Evolutionary conservation across 1,140 invertebrate genomes (phyloP), one percentile per base, ranked within the genome.

Genomic region (Lasaia peninsularis): DNA sequence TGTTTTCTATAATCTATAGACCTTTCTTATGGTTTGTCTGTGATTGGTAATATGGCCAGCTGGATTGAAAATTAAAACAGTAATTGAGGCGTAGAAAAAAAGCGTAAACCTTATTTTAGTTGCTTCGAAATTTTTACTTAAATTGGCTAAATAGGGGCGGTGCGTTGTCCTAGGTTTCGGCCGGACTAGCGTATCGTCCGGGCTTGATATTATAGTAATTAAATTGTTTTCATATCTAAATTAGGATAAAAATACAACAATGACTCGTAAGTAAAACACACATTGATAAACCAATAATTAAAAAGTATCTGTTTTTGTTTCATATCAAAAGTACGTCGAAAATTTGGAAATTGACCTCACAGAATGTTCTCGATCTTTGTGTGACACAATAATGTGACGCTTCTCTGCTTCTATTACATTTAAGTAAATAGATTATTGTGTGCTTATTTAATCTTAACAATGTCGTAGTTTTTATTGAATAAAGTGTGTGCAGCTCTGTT

Each of bases 81-180:
- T 48, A 48, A 11, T 48, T 48, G 10, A 55, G 35, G 35, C 53
- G 35, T 44, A 44, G 28, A 9, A 40, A 18, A 28, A 58, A 57
- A 62, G 62, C 61, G 28, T 51, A 58, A 63, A 60, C 58, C 74
- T 83, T 73, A 67, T 76, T 79, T 82, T 79, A 78, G 69, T 82
- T 86, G 72, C 70, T 71, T 80, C 65, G 52, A 78, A 78, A 78
- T 69, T 76, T 78, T 61, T 63, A 75, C 75, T 78, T 62, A 69
- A 65, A 83, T 80, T 82, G 80, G 71, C 58, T 55, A 75, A 63
- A 77, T 66, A 68, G 60, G 81, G 85, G 80, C 85, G 85, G 85
- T 88, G 85, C 85, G 85, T 88, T 86, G 81, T 84, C 83, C 76
- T 78, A 85, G 83, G 85, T 86, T 84, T 86, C 81, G 85, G 71